Evolutionary conservation across 37 sponge, comb jelly and placozoan species (phyloP).

Genomic region (Eunapius fragilis): DNA sequence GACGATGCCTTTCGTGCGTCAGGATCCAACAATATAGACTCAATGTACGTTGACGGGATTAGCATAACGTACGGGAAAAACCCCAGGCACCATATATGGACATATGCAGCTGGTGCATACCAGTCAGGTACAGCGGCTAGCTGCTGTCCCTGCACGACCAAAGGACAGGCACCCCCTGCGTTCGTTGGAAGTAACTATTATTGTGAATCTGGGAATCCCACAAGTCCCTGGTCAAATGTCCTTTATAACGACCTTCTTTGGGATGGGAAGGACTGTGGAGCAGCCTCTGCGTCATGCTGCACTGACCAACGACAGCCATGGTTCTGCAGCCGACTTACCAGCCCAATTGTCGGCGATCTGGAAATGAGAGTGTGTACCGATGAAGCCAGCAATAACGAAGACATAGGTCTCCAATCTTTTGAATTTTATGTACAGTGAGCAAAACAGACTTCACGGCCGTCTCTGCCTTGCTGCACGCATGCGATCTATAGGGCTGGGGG

Average conservation of each 20-base stretch:
- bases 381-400: background rate
- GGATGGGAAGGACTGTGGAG: conserved; percentile 21
- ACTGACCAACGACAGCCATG: background rate
- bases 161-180: background rate
- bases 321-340: background rate
- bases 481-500: too few relatives aligned
- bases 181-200: conserved; percentile 31
- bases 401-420: background rate
- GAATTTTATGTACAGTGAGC: background rate
- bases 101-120: conserved; percentile 2
- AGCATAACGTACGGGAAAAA: conserved; percentile 7
- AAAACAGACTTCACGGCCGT: too few relatives aligned
- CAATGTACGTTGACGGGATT: conserved; percentile 21
- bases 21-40: background rate
- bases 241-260: conserved; percentile 20
- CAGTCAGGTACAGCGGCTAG: background rate
- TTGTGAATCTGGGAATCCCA: conserved; percentile 14
- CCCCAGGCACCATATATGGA: conserved; percentile 26
- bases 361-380: background rate
- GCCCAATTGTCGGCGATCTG: background rate
- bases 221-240: background rate
- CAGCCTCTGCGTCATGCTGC: background rate
- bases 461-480: too few relatives aligned
- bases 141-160: background rate
- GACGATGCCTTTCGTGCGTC: background rate